Percentiles rank a stretch among this genome's conserved stretches.
Evolutionary conservation across 2,797 vertebrate genomes (phyloP).

Genomic region (Botia almorhae): DNA sequence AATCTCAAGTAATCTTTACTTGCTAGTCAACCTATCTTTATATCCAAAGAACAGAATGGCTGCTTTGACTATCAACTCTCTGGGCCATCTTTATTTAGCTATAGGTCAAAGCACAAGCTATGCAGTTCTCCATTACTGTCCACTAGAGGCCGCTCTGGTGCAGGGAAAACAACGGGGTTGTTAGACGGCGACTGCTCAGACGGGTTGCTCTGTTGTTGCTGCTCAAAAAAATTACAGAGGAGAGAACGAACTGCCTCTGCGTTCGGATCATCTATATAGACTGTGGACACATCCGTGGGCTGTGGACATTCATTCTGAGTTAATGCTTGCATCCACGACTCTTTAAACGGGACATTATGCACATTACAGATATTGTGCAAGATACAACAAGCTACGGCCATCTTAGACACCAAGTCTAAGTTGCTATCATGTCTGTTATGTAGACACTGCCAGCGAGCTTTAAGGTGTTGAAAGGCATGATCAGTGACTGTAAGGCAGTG

Average conservation of each 20-base stretch:
- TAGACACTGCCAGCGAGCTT: slow-evolving; percentile 77
- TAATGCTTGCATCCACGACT: slow-evolving; percentile 72
- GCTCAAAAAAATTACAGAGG: slow-evolving; percentile 71
- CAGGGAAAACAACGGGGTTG: background rate
- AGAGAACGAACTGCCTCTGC: slow-evolving; percentile 69
- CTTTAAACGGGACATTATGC: slow-evolving; percentile 69
- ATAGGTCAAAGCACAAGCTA: slow-evolving; percentile 17
- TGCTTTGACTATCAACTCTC: background rate
- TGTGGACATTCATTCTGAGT: slow-evolving; percentile 67
- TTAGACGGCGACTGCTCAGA: background rate
- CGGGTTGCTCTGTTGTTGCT: slow-evolving; percentile 33
- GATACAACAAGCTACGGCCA: slow-evolving; percentile 74
- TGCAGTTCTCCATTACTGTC: background rate
- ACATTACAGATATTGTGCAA: slow-evolving; percentile 76
- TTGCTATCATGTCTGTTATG: slow-evolving; percentile 70
- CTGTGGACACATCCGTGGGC: slow-evolving; percentile 48
- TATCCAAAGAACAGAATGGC: no score
- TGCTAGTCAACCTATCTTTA: no score
- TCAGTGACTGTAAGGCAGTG: slow-evolving; percentile 69
- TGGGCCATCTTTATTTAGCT: no score
- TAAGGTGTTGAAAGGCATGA: slow-evolving; percentile 70
- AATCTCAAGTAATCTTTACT: no score
- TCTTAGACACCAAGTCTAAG: slow-evolving; percentile 73
- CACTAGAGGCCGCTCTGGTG: background rate
- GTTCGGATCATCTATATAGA: slow-evolving; percentile 62